phyloP scores from a whole-genome alignment of 2,888 invertebrate species.

The Mesorhabditis sp. region DNA sequence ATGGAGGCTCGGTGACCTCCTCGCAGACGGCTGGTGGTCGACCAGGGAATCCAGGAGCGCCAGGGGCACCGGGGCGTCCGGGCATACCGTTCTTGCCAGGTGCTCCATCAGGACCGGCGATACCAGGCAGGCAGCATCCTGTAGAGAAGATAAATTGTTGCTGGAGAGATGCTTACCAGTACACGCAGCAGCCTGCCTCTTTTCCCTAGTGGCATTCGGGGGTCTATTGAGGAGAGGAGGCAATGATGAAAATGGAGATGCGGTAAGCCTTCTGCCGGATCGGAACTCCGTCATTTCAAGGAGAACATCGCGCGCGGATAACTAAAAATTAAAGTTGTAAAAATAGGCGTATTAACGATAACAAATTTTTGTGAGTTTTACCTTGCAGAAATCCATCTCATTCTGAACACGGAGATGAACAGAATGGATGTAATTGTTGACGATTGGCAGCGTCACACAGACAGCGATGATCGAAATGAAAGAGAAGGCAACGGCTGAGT shows the following conservation, averaged over 20 bases:
- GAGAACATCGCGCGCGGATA: slow-evolving; percentile 57
- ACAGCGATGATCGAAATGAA: slow-evolving; percentile 55
- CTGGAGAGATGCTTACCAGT: slow-evolving; percentile 10
- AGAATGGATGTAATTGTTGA: slow-evolving; percentile 57
- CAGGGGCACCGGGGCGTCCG: slow-evolving; percentile 56
- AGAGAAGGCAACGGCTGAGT: slow-evolving; percentile 53
- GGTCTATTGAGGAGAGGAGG: slow-evolving; percentile 38
- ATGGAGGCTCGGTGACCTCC: slow-evolving; percentile 54
- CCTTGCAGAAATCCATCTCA: slow-evolving; percentile 58
- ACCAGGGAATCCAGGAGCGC: slow-evolving; percentile 56
- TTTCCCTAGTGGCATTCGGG: slow-evolving; percentile 34
- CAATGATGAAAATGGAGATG: slow-evolving; percentile 6
- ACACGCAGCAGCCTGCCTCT: slow-evolving; percentile 32
- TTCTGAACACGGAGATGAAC: slow-evolving; percentile 53
- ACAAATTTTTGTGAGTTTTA: slow-evolving; percentile 9
- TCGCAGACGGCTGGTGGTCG: slow-evolving; percentile 49
- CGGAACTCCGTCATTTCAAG: slow-evolving; percentile 54
- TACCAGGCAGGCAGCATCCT: slow-evolving; percentile 55
- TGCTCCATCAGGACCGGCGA: slow-evolving; percentile 48
- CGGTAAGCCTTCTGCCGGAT: slow-evolving; percentile 28
- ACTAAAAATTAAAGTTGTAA: slow-evolving; percentile 25
- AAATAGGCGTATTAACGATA: too few relatives aligned
- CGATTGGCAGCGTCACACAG: slow-evolving; percentile 56
- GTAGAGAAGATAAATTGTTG: slow-evolving; percentile 11
- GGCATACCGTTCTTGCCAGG: slow-evolving; percentile 55